These are phyloP conservation scores for Tanytarsus gracilentus DNA, from an alignment of 2,888 invertebrate genomes.

Conservation along the genomic window DNA sequence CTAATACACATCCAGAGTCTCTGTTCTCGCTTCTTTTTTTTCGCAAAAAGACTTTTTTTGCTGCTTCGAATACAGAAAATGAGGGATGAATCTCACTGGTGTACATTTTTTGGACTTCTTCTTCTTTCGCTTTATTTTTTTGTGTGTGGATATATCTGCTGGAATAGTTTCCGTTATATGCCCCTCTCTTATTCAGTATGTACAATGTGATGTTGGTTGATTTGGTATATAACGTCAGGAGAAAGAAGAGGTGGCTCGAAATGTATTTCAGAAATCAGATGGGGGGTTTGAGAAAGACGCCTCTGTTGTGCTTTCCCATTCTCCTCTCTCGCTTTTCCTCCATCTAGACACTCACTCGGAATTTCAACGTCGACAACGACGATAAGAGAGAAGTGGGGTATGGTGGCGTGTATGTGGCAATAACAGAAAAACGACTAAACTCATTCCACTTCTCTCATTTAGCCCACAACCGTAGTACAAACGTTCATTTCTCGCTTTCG, in stretches of 20 bases:
- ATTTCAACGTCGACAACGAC: too few species aligned
- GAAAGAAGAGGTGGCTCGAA: too few species aligned
- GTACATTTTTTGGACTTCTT: not conserved
- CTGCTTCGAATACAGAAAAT: not conserved
- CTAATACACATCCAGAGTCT: too few species aligned
- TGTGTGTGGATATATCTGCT: not conserved
- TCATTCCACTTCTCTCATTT: too few species aligned
- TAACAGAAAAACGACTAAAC: too few species aligned
- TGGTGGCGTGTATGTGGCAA: too few species aligned
- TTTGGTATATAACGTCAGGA: not conserved
- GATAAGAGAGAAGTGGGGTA: too few species aligned
- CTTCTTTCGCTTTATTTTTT: not conserved
- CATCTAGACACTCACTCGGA: conserved; percentile 13
- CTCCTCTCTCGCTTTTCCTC: not conserved
- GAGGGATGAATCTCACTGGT: not conserved
- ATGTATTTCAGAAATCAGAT: too few species aligned
- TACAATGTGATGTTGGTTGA: not conserved
- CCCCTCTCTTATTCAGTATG: too few species aligned
- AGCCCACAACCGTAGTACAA: not conserved
- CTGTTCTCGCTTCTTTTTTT: too few species aligned
- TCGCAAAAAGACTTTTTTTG: too few species aligned
- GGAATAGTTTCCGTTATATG: not conserved
- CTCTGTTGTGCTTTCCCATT: conserved; percentile 3
- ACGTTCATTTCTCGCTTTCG: not conserved
- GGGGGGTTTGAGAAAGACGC: conserved; percentile 12